Evolutionary conservation across 2,888 invertebrate species (phyloP).

Genomic region (Troides helena): DNA sequence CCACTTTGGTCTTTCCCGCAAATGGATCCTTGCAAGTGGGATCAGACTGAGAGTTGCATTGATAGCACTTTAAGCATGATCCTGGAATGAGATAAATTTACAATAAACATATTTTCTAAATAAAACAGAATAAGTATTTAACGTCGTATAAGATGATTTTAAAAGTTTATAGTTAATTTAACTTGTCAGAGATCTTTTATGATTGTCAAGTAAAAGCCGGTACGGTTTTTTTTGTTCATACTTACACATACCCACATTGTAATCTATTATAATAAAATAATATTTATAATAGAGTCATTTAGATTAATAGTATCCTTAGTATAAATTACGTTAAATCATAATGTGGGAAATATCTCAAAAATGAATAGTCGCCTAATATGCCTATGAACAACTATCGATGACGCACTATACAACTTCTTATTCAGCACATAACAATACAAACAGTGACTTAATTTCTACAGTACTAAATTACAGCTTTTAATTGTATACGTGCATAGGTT

Average conservation of each 20-base stretch:
- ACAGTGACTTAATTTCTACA: not conserved
- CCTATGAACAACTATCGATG: not conserved
- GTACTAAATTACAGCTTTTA: conserved; percentile 2
- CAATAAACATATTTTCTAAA: not conserved
- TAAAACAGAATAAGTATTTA: no score
- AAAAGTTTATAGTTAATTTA: no score
- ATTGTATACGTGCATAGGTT: conserved; percentile 6
- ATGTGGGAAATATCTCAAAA: not conserved
- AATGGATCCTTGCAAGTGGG: conserved; percentile 58
- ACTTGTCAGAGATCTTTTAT: not conserved
- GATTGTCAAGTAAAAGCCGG: not conserved
- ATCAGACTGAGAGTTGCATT: conserved; percentile 64
- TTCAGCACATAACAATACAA: not conserved
- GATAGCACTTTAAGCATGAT: conserved; percentile 65
- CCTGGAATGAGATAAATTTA: conserved; percentile 49
- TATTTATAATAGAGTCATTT: not conserved
- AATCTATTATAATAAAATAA: not conserved
- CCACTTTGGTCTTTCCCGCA: conserved; percentile 45
- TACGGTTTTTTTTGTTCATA: not conserved
- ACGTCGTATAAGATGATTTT: no score
- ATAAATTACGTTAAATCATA: not conserved
- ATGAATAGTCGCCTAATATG: not conserved
- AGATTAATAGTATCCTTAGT: not conserved
- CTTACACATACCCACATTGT: not conserved
- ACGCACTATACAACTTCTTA: not conserved